Evolutionary conservation across 1,140 invertebrate species (phyloP).

Genomic region (Drosophila tropicalis): DNA sequence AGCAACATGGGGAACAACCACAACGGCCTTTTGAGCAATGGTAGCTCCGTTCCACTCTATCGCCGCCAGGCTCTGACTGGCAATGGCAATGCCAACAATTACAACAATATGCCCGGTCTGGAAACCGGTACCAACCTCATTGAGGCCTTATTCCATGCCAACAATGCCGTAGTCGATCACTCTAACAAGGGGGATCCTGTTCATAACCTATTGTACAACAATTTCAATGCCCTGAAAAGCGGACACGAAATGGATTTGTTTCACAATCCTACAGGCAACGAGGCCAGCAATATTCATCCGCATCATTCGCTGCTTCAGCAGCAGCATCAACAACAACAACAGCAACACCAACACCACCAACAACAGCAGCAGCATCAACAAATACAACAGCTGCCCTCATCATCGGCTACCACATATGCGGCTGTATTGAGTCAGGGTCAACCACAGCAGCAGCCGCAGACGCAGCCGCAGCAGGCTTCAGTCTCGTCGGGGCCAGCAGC

Average conservation of each 20-base stretch:
- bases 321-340: conserved; percentile 49
- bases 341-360: conserved; percentile 43
- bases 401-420: conserved; percentile 82
- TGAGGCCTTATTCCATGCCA: conserved; percentile 74
- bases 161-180: conserved; percentile 58
- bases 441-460: conserved; percentile 37
- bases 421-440: conserved; percentile 83
- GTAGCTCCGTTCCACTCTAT: conserved; percentile 84
- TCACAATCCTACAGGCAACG: conserved; percentile 38
- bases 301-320: conserved; percentile 42
- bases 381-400: conserved; percentile 66
- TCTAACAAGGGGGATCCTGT: conserved; percentile 63
- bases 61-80: conserved; percentile 82
- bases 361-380: conserved; percentile 41
- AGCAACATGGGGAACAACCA: conserved; percentile 29
- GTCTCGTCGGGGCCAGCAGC: conserved; percentile 30
- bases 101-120: conserved; percentile 67
- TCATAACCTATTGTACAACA: conserved; percentile 70
- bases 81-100: conserved; percentile 71
- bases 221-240: conserved; percentile 61
- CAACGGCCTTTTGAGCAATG: conserved; percentile 61
- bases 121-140: conserved; percentile 66
- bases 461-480: conserved; percentile 30
- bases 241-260: conserved; percentile 72
- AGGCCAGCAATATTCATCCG: conserved; percentile 31